A percentile compares a stretch with the other conserved stretches of the same genome.
These are phyloP conservation scores for Salticus scenicus DNA, from an alignment of 2,888 invertebrate species.

Conservation along the genomic window DNA sequence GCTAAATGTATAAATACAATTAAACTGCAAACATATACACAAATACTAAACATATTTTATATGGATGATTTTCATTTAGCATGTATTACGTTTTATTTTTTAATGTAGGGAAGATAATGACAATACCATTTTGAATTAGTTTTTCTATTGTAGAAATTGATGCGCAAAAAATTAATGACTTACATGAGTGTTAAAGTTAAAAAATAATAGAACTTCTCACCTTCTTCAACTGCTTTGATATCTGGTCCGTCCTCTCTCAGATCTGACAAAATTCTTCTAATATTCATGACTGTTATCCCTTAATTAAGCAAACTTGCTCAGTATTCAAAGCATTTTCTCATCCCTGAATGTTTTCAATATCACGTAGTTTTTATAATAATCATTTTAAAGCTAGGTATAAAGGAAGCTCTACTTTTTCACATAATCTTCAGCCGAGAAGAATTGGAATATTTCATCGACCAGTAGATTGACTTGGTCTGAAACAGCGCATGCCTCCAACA, in stretches of 20 bases:
- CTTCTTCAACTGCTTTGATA: conserved; percentile 69
- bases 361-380: conserved; percentile 19
- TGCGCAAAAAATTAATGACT: no score
- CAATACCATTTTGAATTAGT: no score
- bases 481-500: conserved; percentile 39
- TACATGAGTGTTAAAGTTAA: no score
- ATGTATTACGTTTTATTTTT: no score
- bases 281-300: conserved; percentile 32
- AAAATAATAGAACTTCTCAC: conserved; percentile 26
- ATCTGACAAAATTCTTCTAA: conserved; percentile 32
- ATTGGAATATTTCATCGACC: conserved; percentile 61
- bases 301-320: background rate
- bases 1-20: no score
- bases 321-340: background rate
- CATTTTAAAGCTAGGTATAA: conserved; percentile 10
- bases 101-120: no score
- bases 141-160: no score
- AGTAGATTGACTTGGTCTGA: conserved; percentile 16
- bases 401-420: conserved; percentile 20
- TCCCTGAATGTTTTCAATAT: background rate
- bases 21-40: no score
- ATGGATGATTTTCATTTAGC: no score
- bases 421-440: conserved; percentile 30
- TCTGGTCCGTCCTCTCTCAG: conserved; percentile 62
- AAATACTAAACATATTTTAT: no score